A percentile compares a stretch with the other conserved stretches of the same genome.
phyloP scores from a whole-genome alignment of 64 coral and sea anemone species.

The Actinia equina region DNA sequence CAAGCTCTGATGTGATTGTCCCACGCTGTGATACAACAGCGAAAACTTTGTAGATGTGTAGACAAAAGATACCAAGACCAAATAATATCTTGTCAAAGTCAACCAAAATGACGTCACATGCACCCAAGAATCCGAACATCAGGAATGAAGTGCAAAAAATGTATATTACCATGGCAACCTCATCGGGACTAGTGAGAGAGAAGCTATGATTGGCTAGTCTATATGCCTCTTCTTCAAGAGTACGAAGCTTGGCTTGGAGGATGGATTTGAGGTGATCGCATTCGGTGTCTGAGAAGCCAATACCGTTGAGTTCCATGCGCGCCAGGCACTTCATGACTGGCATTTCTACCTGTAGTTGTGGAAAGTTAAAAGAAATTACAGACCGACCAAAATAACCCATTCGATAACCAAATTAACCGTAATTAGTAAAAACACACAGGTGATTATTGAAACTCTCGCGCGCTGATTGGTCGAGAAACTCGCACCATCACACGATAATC shows the following conservation, averaged over 20 bases:
- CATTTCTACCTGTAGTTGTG: conserved; percentile 74
- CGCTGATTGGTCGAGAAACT: too few relatives aligned
- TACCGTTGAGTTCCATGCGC: conserved; percentile 93
- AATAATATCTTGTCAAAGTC: too few relatives aligned
- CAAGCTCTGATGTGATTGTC: neutral
- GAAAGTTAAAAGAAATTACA: neutral
- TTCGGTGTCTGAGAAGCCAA: conserved; percentile 88
- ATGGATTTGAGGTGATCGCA: conserved; percentile 89
- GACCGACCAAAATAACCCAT: too few relatives aligned
- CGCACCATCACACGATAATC: too few relatives aligned
- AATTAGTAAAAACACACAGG: too few relatives aligned
- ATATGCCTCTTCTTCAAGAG: conserved; percentile 83
- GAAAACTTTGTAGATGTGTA: too few relatives aligned
- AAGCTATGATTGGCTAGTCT: conserved; percentile 86
- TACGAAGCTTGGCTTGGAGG: conserved; percentile 89
- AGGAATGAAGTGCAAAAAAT: neutral
- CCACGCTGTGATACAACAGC: too few relatives aligned
- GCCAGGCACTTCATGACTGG: conserved; percentile 72
- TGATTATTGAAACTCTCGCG: too few relatives aligned
- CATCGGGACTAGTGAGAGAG: conserved; percentile 84
- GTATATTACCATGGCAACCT: conserved; percentile 57
- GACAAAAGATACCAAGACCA: too few relatives aligned
- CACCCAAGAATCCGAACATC: too few relatives aligned
- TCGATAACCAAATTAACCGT: too few relatives aligned
- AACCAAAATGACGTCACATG: too few relatives aligned